Percentiles rank a stretch among this genome's conserved stretches.
These are phyloP conservation scores for Spilogale gracilis DNA, from an alignment of 2,113 vertebrate genomes.

Conservation along the genomic window DNA sequence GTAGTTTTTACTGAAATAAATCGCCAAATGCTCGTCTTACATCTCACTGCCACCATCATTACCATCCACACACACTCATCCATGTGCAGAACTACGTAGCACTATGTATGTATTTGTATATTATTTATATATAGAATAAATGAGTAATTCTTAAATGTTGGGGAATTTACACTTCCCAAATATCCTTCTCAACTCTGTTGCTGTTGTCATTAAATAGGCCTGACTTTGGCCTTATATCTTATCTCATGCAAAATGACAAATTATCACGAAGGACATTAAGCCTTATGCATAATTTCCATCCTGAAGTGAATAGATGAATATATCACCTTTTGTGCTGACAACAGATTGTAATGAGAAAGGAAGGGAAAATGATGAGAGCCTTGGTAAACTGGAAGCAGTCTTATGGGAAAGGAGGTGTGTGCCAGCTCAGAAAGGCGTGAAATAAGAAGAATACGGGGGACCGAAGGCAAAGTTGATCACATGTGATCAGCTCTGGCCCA, in stretches of 20 bases:
- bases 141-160: not conserved
- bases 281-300: not conserved
- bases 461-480: not conserved
- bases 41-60: rapidly evolving
- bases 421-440: not conserved
- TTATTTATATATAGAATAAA: not conserved
- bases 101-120: not conserved
- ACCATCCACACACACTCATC: not conserved
- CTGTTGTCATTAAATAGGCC: not conserved
- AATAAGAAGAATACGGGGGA: not conserved
- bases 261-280: not conserved
- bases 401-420: not conserved
- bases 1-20: not conserved
- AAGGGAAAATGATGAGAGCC: not conserved
- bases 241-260: not conserved
- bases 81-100: not conserved
- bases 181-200: not conserved
- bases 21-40: not conserved
- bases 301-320: not conserved
- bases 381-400: not conserved
- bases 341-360: not conserved
- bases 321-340: not conserved
- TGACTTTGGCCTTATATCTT: not conserved
- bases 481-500: not conserved
- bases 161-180: not conserved